phyloP scores from a whole-genome alignment of 2,888 invertebrate genomes.

The Diarsia brunnea region DNA sequence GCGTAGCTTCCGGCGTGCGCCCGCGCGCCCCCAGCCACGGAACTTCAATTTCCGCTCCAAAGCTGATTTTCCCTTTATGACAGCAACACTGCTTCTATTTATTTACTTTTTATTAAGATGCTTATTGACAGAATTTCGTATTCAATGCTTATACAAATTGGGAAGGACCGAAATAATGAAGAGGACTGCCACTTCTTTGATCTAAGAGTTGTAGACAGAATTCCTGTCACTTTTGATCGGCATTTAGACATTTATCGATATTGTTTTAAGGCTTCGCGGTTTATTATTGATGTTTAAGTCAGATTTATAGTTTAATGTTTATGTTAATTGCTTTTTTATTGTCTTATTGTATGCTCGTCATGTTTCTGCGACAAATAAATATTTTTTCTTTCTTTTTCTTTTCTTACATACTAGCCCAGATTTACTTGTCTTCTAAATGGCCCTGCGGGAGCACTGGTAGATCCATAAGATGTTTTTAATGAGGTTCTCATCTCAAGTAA shows the following conservation, averaged over 20 bases:
- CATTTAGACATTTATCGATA: neutral
- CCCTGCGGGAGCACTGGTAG: no score
- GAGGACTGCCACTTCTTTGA: slow-evolving; percentile 29
- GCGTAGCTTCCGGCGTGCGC: slow-evolving; percentile 81
- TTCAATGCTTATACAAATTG: slow-evolving; percentile 53
- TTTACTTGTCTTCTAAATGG: neutral
- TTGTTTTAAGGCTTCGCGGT: neutral
- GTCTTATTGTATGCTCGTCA: no score
- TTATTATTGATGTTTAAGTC: neutral
- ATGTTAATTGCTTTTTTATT: no score
- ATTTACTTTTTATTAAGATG: slow-evolving; percentile 71
- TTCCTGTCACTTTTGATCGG: neutral
- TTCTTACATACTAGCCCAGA: neutral
- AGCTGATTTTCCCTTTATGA: slow-evolving; percentile 84
- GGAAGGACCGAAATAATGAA: slow-evolving; percentile 42
- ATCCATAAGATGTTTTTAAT: slow-evolving; percentile 2
- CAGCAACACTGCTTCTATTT: slow-evolving; percentile 74
- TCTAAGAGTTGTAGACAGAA: slow-evolving; percentile 7
- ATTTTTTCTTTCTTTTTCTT: no score
- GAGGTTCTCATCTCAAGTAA: neutral
- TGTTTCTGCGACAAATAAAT: no score
- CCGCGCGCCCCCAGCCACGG: slow-evolving; percentile 80
- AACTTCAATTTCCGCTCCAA: slow-evolving; percentile 87
- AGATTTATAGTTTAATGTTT: neutral
- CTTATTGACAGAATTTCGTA: slow-evolving; percentile 71